Percentiles rank a stretch among this genome's conserved stretches.
These are phyloP conservation scores for Manduca sexta DNA, from an alignment of 1,140 invertebrate species.

Conservation along the genomic window DNA sequence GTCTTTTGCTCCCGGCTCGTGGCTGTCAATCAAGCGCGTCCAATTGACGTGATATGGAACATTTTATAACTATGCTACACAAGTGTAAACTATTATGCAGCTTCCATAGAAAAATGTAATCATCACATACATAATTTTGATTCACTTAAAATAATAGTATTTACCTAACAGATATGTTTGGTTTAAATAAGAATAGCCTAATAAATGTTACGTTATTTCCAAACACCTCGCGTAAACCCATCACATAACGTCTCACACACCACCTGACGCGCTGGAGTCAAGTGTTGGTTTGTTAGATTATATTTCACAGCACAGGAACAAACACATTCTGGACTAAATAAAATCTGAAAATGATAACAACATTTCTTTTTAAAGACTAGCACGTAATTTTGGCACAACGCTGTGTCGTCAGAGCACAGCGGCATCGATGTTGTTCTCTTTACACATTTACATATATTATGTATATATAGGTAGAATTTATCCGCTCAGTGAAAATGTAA, in stretches of 20 bases:
- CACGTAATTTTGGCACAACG: constrained; percentile 72
- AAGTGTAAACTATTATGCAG: too few species aligned
- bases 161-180: constrained; percentile 5
- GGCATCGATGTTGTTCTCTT: constrained; percentile 65
- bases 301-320: constrained; percentile 69
- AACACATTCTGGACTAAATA: constrained; percentile 72
- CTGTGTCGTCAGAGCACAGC: constrained; percentile 51
- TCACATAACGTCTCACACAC: constrained; percentile 4
- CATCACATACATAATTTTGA: not conserved
- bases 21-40: not conserved
- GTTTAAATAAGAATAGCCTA: constrained; percentile 1
- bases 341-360: constrained; percentile 73
- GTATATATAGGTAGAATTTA: constrained; percentile 41
- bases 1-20: not conserved
- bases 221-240: constrained; percentile 1
- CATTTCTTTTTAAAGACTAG: constrained; percentile 69
- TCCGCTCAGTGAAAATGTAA: constrained; percentile 49
- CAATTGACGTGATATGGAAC: not conserved
- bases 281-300: constrained; percentile 68
- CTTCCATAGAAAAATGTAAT: too few species aligned
- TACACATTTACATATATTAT: constrained; percentile 2
- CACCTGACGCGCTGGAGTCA: constrained; percentile 17
- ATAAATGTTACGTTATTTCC: not conserved
- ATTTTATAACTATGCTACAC: not conserved
- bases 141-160: not conserved